A percentile compares a stretch with the other conserved stretches of the same genome.
Evolutionary conservation across 2,113 vertebrate species (phyloP).

Genomic region (Lonchura striata): DNA sequence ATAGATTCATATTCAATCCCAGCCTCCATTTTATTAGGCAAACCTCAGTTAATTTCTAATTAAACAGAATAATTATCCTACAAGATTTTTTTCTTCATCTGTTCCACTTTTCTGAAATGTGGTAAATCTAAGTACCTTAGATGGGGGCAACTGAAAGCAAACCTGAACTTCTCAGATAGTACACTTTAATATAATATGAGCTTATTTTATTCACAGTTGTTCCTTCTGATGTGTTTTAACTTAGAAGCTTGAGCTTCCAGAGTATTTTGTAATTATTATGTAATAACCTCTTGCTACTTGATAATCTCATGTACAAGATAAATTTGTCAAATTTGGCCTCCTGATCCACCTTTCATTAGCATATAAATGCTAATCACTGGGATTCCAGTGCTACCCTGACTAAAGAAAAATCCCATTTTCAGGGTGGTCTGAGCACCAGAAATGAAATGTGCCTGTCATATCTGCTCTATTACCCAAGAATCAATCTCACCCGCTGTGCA

Average conservation of each 20-base stretch:
- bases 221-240: not conserved
- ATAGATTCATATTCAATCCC: not conserved
- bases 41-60: not conserved
- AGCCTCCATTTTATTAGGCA: not conserved
- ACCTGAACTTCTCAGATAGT: not conserved
- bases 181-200: not conserved
- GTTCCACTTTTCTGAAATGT: not conserved
- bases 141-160: not conserved
- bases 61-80: not conserved
- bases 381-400: not conserved
- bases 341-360: not conserved
- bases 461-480: slow-evolving; percentile 85
- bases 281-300: not conserved
- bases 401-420: slow-evolving; percentile 47
- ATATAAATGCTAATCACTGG: not conserved
- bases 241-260: not conserved
- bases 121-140: not conserved
- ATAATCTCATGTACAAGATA: not conserved
- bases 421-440: slow-evolving; percentile 87
- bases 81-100: not conserved
- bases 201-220: not conserved
- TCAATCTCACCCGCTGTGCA: slow-evolving; percentile 87
- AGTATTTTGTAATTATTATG: not conserved
- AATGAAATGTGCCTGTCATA: slow-evolving; percentile 91
- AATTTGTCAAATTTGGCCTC: not conserved